Evolutionary conservation across 2,888 invertebrate genomes (phyloP).

Genomic region (Xanthia togata): DNA sequence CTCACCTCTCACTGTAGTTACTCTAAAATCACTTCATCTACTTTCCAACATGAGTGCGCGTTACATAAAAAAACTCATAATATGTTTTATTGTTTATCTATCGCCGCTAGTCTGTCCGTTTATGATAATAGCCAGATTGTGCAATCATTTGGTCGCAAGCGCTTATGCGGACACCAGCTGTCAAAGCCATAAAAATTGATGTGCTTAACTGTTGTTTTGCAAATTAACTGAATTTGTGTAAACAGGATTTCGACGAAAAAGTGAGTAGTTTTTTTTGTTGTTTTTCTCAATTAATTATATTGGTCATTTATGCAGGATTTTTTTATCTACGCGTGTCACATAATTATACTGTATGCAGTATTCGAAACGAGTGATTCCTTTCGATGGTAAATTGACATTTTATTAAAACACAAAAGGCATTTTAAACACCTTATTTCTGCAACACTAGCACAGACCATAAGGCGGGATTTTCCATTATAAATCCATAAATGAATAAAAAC

Average conservation of each 20-base stretch:
- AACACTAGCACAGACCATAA: background rate
- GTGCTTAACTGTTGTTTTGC: background rate
- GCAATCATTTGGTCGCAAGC: constrained; percentile 48
- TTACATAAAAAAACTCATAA: constrained; percentile 10
- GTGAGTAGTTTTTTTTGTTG: constrained; percentile 27
- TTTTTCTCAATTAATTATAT: background rate
- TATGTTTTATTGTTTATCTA: constrained; percentile 40
- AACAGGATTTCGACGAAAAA: constrained; percentile 4
- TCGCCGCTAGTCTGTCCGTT: constrained; percentile 28
- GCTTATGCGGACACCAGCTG: constrained; percentile 14
- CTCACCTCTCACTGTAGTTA: too few species aligned
- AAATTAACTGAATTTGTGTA: background rate
- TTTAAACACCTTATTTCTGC: constrained; percentile 1
- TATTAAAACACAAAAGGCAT: constrained; percentile 11
- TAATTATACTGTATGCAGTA: too few species aligned
- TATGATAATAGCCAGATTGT: constrained; percentile 35
- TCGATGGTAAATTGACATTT: constrained; percentile 1
- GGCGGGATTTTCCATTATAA: constrained; percentile 7
- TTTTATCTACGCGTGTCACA: background rate
- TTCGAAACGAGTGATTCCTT: background rate
- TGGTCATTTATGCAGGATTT: background rate
- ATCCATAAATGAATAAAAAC: constrained; percentile 10
- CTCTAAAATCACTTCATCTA: constrained; percentile 9
- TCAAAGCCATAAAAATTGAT: background rate
- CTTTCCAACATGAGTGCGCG: background rate